Conservation (phyloP, 2,888 invertebrate genomes). For the Parascotia fuliginaria region DNA sequence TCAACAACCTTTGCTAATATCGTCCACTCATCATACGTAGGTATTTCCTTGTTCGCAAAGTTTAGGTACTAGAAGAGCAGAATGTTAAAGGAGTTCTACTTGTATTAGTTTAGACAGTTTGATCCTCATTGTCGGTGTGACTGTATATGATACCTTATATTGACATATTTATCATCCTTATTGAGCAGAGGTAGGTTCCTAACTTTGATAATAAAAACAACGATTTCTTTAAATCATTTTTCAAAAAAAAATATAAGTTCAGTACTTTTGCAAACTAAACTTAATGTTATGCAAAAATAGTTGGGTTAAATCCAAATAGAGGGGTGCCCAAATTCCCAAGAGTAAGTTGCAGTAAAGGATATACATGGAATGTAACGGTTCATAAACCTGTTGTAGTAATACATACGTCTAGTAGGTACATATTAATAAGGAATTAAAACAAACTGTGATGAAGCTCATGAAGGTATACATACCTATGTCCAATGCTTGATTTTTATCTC, state of each 20-base stretch:
- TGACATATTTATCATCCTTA: no score
- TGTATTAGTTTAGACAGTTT: background rate
- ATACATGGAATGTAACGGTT: slow-evolving; percentile 11
- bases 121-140: background rate
- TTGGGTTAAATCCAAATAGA: slow-evolving; percentile 1
- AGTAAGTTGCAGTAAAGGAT: background rate
- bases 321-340: slow-evolving; percentile 33
- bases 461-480: background rate
- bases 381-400: slow-evolving; percentile 6
- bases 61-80: slow-evolving; percentile 24
- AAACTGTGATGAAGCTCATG: background rate
- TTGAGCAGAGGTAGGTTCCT: no score
- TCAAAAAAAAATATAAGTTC: no score
- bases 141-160: background rate
- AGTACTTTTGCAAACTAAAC: background rate
- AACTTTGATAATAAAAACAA: no score
- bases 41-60: slow-evolving; percentile 41
- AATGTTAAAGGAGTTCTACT: slow-evolving; percentile 7
- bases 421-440: background rate
- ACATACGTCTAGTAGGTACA: no score
- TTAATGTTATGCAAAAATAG: slow-evolving; percentile 2
- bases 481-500: no score
- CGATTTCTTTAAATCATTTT: no score
- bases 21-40: slow-evolving; percentile 35
- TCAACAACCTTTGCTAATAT: slow-evolving; percentile 72